Base-by-base conservation (phyloP, 2,888 invertebrate genomes). In the Empis livida region DNA sequence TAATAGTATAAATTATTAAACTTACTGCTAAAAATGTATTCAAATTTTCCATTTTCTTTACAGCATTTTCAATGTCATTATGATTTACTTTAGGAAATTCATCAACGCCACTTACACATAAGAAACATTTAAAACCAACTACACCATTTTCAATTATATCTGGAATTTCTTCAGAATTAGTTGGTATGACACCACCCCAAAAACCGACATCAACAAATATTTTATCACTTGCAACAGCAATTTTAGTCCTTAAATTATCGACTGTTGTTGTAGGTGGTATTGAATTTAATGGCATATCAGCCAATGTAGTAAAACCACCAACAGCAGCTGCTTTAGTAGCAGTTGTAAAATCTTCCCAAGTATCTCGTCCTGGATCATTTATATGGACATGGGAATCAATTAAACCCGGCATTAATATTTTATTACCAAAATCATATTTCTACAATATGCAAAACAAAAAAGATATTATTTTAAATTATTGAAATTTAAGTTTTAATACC, bases 181-280 rank as follows among this genome's bases (percentile, higher is more conserved):
- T 81, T 1, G 77, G 78, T 46, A 80, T 71, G 6, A 81, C 74
- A 15, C 81, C 82, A 11, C 80, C 82, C 81, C 82, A 82, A 62
- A 81, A 81, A 4, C 74, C 81, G 45, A 81, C 76, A 58, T 82
- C 80, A 0, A 80, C 76, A 53, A 70, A 77, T 3, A 75, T 65
- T 50, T 73, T 69, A 2, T 67, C 72, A 42, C 62, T 58, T 1
- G 82, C 78, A 10, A 73, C 70, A 17, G 61, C 56, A n/a, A 74
- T 68, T 66, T 82, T 82, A 5, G 61, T 67, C 55, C 71, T 65
- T 13, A 81, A 68, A 59, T 80, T 77, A 43, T 71, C 67, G 15
- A 79, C 52, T 1, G 76, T 77, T 0, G 80, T 81, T 1, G 81
- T 80, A 2, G 80, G 77, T 39, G 81, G 81, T 52, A 79, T 78